Percentiles rank a stretch among this genome's conserved stretches.
These are phyloP conservation scores for Crotalus viridis DNA, from an alignment of 2,113 vertebrate species.

Conservation along the genomic window DNA sequence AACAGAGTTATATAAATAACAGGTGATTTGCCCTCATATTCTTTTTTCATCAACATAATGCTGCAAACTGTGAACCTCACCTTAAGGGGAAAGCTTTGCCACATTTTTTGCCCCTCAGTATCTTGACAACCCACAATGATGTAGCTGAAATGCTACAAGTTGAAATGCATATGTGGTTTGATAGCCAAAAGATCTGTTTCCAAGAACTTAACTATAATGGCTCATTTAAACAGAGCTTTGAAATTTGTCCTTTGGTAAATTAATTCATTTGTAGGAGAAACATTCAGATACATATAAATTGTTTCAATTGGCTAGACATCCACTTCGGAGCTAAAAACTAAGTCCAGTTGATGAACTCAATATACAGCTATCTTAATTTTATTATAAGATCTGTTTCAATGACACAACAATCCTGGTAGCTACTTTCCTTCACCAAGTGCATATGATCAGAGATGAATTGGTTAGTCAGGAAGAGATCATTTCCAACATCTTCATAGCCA, in stretches of 20 bases:
- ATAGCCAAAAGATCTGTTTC: background rate
- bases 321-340: background rate
- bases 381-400: background rate
- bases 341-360: background rate
- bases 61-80: background rate
- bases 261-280: background rate
- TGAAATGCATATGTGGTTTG: background rate
- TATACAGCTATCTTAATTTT: background rate
- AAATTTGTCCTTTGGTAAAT: background rate
- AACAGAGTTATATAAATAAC: background rate
- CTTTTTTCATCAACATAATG: background rate
- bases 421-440: background rate
- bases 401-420: background rate
- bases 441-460: background rate
- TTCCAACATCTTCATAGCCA: background rate
- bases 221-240: slow-evolving; percentile 1
- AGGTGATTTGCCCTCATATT: background rate
- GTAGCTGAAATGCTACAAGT: background rate
- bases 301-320: background rate
- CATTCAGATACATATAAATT: background rate
- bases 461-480: background rate
- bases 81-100: background rate
- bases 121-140: background rate
- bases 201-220: background rate
- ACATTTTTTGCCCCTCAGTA: background rate